phyloP scores from a whole-genome alignment of 2,113 vertebrate genomes.

The Anhinga anhinga region DNA sequence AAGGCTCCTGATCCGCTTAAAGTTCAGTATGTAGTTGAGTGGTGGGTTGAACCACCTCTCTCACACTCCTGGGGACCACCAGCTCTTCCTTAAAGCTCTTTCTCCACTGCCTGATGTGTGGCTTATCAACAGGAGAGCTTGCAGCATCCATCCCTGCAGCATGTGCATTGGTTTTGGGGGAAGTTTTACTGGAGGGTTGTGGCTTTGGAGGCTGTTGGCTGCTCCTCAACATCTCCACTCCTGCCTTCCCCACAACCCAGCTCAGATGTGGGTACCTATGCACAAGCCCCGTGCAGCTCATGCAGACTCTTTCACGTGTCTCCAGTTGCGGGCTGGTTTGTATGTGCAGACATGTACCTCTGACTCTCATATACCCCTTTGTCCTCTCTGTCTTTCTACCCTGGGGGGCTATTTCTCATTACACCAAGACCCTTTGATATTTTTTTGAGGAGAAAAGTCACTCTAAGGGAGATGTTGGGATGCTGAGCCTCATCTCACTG shows the following conservation, averaged over 20 bases:
- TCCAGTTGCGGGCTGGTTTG: neutral
- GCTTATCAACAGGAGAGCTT: neutral
- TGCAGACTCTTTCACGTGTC: neutral
- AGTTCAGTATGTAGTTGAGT: neutral
- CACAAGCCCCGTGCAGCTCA: neutral
- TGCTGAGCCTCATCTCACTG: neutral
- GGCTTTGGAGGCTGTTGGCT: neutral
- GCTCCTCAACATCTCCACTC: neutral
- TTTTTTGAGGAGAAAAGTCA: neutral
- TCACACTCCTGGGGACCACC: neutral
- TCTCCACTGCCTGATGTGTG: neutral
- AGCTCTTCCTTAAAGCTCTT: neutral
- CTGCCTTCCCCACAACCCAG: neutral
- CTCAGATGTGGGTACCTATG: neutral
- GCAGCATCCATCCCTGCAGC: neutral
- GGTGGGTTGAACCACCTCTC: neutral
- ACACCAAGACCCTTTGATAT: neutral
- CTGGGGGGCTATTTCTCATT: neutral
- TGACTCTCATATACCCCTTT: neutral
- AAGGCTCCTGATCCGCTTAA: neutral
- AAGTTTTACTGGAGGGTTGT: neutral
- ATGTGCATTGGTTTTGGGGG: rapidly evolving
- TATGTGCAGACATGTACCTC: rapidly evolving
- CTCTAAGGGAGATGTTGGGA: neutral
- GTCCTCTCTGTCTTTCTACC: neutral